Percentiles rank a stretch among this genome's conserved stretches.
These are phyloP conservation scores for Drosophila robusta DNA, from an alignment of 2,888 invertebrate genomes.

Conservation along the genomic window DNA sequence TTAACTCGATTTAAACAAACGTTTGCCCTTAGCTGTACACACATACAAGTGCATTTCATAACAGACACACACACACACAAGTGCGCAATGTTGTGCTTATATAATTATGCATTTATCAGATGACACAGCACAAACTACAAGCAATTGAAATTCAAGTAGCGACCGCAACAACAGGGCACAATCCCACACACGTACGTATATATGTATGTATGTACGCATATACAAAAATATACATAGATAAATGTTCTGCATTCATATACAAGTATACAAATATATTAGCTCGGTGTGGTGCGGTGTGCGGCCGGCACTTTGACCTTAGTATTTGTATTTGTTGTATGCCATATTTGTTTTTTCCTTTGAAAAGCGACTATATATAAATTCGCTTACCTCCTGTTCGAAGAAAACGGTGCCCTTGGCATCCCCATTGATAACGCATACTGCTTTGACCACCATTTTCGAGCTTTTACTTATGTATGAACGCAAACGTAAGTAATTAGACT, in stretches of 20 bases:
- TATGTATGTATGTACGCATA: background rate
- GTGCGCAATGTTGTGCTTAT: slow-evolving; percentile 54
- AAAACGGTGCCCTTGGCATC: slow-evolving; percentile 93
- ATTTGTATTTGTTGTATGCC: slow-evolving; percentile 12
- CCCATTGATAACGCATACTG: slow-evolving; percentile 94
- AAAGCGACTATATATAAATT: background rate
- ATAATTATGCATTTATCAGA: slow-evolving; percentile 53
- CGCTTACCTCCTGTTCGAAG: slow-evolving; percentile 91
- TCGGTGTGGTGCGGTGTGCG: slow-evolving; percentile 16
- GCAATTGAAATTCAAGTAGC: slow-evolving; percentile 48
- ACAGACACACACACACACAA: slow-evolving; percentile 2
- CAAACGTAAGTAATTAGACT: background rate
- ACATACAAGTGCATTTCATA: background rate
- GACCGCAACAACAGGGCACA: slow-evolving; percentile 9
- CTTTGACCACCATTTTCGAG: slow-evolving; percentile 88
- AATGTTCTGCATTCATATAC: background rate
- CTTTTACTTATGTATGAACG: slow-evolving; percentile 1
- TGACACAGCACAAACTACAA: slow-evolving; percentile 58
- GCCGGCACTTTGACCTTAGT: slow-evolving; percentile 71
- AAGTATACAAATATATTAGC: background rate
- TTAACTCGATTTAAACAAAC: background rate
- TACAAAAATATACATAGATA: background rate
- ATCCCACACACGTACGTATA: background rate
- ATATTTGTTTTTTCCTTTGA: slow-evolving; percentile 27
- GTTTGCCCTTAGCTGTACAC: background rate